Evolutionary conservation across 1,140 invertebrate species (phyloP).

Genomic region (Heliothis subflexa): DNA sequence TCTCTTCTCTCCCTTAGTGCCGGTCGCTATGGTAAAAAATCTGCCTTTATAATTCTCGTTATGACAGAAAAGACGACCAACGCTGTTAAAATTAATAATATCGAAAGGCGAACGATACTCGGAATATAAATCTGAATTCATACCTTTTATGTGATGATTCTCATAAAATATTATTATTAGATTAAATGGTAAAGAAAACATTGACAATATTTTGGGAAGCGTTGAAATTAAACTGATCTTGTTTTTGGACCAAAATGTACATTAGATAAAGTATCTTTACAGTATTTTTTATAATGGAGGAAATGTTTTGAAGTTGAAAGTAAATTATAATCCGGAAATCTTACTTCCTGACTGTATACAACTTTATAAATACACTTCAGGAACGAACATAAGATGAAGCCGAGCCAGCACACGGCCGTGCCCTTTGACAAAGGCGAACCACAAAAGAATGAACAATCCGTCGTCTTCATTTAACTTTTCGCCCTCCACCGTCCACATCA

Average conservation of each 20-base stretch:
- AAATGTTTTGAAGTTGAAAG: too few relatives aligned
- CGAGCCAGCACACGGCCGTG: neutral
- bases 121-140: conserved; percentile 32
- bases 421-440: neutral
- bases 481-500: conserved; percentile 23
- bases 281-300: too few relatives aligned
- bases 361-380: neutral
- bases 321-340: too few relatives aligned
- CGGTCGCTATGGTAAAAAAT: conserved; percentile 12
- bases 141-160: conserved; percentile 24
- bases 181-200: conserved; percentile 5
- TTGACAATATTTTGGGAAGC: neutral
- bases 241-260: too few relatives aligned
- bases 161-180: conserved; percentile 29
- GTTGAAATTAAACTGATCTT: too few relatives aligned
- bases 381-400: neutral
- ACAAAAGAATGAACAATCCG: conserved; percentile 8
- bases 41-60: conserved; percentile 21
- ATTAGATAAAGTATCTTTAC: too few relatives aligned
- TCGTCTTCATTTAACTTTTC: conserved; percentile 26
- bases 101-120: conserved; percentile 29
- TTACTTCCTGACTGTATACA: too few relatives aligned
- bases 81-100: conserved; percentile 38
- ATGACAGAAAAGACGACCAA: conserved; percentile 6
- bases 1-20: neutral